A percentile compares a stretch with the other conserved stretches of the same genome.
phyloP scores from a whole-genome alignment of 2,113 vertebrate genomes.

The Carassius carassius region DNA sequence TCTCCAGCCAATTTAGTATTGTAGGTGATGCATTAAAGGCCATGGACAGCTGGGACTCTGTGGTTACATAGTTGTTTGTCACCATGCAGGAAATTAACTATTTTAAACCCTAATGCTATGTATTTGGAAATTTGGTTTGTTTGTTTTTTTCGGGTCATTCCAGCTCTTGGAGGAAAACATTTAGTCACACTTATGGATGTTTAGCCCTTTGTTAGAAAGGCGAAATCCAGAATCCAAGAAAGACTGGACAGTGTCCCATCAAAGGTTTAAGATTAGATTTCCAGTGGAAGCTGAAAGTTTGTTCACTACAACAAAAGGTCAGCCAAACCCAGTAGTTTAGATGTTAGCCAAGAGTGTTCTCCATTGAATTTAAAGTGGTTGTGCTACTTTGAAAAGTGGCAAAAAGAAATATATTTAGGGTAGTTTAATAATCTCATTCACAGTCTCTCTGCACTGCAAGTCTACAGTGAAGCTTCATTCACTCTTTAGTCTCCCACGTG shows the following conservation, averaged over 20 bases:
- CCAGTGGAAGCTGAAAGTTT: not conserved
- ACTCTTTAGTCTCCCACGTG: slow-evolving; percentile 40
- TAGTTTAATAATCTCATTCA: slow-evolving; percentile 23
- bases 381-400: no score
- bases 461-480: slow-evolving; percentile 29
- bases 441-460: slow-evolving; percentile 1
- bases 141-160: not conserved
- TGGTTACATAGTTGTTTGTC: not conserved
- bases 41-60: not conserved
- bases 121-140: not conserved
- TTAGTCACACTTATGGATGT: not conserved
- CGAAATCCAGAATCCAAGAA: not conserved
- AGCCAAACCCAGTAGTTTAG: not conserved
- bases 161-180: not conserved
- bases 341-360: not conserved
- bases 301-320: not conserved
- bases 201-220: not conserved
- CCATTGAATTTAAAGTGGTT: not conserved
- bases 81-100: not conserved
- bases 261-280: not conserved
- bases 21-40: slow-evolving; percentile 14
- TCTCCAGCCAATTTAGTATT: slow-evolving; percentile 15
- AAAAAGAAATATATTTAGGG: not conserved
- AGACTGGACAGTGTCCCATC: not conserved
- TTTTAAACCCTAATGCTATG: slow-evolving; percentile 18